A percentile compares a stretch with the other conserved stretches of the same genome.
Evolutionary conservation across 2,888 invertebrate species (phyloP).

Genomic region (Lasius fuliginosus): DNA sequence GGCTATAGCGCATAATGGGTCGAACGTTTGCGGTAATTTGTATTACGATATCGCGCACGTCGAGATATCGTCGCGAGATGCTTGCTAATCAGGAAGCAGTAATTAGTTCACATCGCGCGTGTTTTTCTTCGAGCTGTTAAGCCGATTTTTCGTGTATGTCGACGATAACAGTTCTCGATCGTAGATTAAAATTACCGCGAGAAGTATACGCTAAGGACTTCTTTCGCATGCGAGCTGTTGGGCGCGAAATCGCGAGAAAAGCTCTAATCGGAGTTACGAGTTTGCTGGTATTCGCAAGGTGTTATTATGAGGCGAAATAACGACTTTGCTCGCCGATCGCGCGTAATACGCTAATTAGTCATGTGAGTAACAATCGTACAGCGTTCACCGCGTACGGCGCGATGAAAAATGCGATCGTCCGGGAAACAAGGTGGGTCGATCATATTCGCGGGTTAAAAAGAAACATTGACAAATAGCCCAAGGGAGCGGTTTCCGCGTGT

Average conservation of each 20-base stretch:
- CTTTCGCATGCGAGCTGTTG: background rate
- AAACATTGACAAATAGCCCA: slow-evolving; percentile 79
- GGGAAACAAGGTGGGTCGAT: slow-evolving; percentile 26
- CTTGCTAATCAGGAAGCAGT: slow-evolving; percentile 28
- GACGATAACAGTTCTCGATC: slow-evolving; percentile 33
- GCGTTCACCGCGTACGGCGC: background rate
- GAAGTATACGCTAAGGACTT: background rate
- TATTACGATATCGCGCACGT: slow-evolving; percentile 20
- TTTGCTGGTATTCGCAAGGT: slow-evolving; percentile 27
- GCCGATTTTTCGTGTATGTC: slow-evolving; percentile 25
- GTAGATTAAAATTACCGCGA: slow-evolving; percentile 25
- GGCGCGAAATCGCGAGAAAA: slow-evolving; percentile 1
- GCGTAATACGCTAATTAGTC: slow-evolving; percentile 38
- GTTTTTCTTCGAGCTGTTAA: slow-evolving; percentile 29
- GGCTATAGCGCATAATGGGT: background rate
- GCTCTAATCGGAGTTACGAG: slow-evolving; percentile 11
- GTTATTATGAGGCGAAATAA: slow-evolving; percentile 42
- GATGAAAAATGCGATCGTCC: slow-evolving; percentile 40
- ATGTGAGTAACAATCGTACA: slow-evolving; percentile 7
- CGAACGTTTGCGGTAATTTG: slow-evolving; percentile 14
- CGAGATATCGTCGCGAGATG: slow-evolving; percentile 37
- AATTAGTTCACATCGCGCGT: slow-evolving; percentile 32
- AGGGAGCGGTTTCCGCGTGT: slow-evolving; percentile 66
- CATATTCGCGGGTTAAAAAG: slow-evolving; percentile 65
- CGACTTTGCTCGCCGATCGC: slow-evolving; percentile 10